Percentiles rank a stretch among this genome's conserved stretches.
Evolutionary conservation across 1,140 invertebrate species (phyloP).

Genomic region (Psix sp.): DNA sequence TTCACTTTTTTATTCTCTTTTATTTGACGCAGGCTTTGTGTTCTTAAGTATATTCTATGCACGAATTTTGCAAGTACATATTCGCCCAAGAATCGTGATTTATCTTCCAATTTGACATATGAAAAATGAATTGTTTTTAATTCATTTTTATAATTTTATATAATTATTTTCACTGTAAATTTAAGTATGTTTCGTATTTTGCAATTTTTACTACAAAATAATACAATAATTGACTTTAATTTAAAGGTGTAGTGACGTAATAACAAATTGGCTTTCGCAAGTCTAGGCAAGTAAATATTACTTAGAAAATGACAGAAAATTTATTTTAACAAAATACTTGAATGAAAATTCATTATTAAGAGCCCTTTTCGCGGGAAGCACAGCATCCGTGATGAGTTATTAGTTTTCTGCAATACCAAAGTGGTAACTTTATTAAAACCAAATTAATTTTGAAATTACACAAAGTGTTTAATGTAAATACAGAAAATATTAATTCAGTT

Average conservation of each 20-base stretch:
- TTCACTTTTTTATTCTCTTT: not conserved
- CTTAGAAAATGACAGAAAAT: not conserved
- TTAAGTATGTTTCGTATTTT: no score
- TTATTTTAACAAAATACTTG: slow-evolving; percentile 18
- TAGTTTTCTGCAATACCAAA: slow-evolving; percentile 9
- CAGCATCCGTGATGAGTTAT: slow-evolving; percentile 11
- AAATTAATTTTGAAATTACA: no score
- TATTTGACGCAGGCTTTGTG: slow-evolving; percentile 10
- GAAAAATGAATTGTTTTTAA: slow-evolving; percentile 23
- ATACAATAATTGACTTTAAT: no score
- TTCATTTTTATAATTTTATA: slow-evolving; percentile 2
- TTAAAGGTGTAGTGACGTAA: no score
- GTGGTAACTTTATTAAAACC: slow-evolving; percentile 2
- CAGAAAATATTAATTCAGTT: no score
- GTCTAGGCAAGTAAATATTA: no score
- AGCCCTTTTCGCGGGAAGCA: not conserved
- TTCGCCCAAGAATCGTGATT: slow-evolving; percentile 6
- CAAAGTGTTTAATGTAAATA: no score
- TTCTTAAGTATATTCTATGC: slow-evolving; percentile 9
- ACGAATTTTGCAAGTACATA: slow-evolving; percentile 4
- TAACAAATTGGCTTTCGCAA: no score
- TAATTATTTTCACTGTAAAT: slow-evolving; percentile 4
- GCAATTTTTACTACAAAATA: no score
- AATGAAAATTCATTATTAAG: slow-evolving; percentile 13
- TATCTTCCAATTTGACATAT: slow-evolving; percentile 10